Evolutionary conservation across 2,888 invertebrate species (phyloP), one percentile per base, ranked within the genome.

Genomic region (Torymus aiolomorphi): DNA sequence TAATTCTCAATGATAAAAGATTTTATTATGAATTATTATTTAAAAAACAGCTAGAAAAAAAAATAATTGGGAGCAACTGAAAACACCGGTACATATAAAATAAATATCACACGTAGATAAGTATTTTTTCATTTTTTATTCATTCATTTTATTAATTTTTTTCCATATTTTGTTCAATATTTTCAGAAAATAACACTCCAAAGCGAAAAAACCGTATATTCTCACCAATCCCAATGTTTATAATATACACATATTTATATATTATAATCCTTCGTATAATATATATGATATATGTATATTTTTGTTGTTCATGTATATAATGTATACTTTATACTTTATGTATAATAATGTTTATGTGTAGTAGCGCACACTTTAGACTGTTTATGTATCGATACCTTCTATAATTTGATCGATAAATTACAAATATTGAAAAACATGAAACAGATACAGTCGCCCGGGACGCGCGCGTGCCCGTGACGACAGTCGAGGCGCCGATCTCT

Each of bases 121-220:
- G 14, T 73, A 73, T 80, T 74, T 74, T 79, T 73, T 69, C 16
- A 67, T 82, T 88, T 89, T 88, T 88, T 88, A 88, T 87, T 88
- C 86, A 88, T 90, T 88, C 85, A 85, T 89, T 89, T 88, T 88
- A 88, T 88, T 89, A 85, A 87, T 88, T 89, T 88, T 89, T 85
- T 87, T 90, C 89, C 89, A 89, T 89, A 89, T 90, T 90, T 90
- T 89, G 88, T 89, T 90, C 89, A 90, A 90, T 90, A 90, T 90
- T 90, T 89, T 90, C 90, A 90, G 90, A 90, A 90, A 90, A 90
- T 90, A 90, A 90, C 90, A 90, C 90, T 90, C 89, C 90, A 89
- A 90, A 90, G 90, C 90, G 90, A 90, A 90, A 89, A 90, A 90
- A 90, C 89, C 88, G 88, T 90, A 90, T 90, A 89, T 90, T 89